phyloP scores from a whole-genome alignment of 2,113 vertebrate species.

The Garra rufa region DNA sequence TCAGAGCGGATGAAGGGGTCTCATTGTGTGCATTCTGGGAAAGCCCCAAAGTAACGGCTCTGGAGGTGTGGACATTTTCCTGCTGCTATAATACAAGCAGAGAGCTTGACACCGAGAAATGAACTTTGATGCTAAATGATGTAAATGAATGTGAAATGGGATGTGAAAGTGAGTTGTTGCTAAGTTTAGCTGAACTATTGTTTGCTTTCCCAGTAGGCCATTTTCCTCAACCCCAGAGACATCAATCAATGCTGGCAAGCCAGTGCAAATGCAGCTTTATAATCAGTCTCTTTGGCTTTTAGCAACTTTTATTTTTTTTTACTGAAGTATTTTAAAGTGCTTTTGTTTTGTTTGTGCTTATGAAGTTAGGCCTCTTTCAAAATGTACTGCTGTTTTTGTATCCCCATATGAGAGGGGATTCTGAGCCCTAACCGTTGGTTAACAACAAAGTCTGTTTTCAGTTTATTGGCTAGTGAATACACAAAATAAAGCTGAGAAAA shows the following conservation, averaged over 20 bases:
- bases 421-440: neutral
- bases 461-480: neutral
- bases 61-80: slow-evolving; percentile 43
- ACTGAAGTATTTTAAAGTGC: neutral
- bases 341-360: slow-evolving; percentile 20
- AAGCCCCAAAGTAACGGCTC: slow-evolving; percentile 26
- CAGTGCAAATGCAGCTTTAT: slow-evolving; percentile 26
- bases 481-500: neutral
- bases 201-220: slow-evolving; percentile 9
- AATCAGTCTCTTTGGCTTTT: neutral
- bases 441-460: neutral
- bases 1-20: slow-evolving; percentile 21
- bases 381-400: neutral
- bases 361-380: neutral
- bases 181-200: slow-evolving; percentile 3
- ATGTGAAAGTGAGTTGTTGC: slow-evolving; percentile 16
- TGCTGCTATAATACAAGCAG: slow-evolving; percentile 5
- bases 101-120: neutral
- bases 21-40: slow-evolving; percentile 37
- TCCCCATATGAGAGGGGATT: neutral
- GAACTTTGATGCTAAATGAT: neutral
- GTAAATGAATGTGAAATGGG: slow-evolving; percentile 15
- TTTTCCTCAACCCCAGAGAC: neutral
- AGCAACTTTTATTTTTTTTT: neutral
- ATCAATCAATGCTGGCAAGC: slow-evolving; percentile 12